phyloP scores from a whole-genome alignment of 2,797 vertebrate species.

The Phoeniculus purpureus region DNA sequence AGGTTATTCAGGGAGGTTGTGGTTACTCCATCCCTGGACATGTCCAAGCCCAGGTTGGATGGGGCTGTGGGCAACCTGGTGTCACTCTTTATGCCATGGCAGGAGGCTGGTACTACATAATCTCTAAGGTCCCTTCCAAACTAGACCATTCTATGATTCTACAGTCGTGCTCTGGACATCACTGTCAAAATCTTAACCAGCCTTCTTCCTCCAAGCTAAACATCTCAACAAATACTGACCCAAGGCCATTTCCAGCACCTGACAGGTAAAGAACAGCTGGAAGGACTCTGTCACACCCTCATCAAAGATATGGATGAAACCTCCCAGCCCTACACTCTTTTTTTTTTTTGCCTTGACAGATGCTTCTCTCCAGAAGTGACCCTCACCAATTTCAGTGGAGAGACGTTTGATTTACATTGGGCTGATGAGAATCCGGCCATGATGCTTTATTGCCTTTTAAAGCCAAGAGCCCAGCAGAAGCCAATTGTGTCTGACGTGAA shows the following conservation, averaged over 20 bases:
- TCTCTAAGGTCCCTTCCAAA: too few relatives aligned
- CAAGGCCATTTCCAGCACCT: accelerated
- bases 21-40: too few relatives aligned
- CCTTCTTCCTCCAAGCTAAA: background rate
- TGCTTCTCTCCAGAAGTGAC: background rate
- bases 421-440: background rate
- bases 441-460: conserved; percentile 47
- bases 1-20: too few relatives aligned
- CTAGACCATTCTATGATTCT: too few relatives aligned
- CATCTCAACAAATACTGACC: background rate
- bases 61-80: too few relatives aligned
- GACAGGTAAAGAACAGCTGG: background rate
- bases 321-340: background rate
- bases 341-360: background rate
- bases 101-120: too few relatives aligned
- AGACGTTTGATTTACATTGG: background rate
- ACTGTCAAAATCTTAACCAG: background rate
- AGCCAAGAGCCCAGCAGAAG: conserved; percentile 59
- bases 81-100: too few relatives aligned
- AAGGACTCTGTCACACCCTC: accelerated
- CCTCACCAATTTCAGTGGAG: background rate
- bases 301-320: accelerated
- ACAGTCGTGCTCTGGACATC: too few relatives aligned
- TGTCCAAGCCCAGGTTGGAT: too few relatives aligned
- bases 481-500: conserved; percentile 50